Conservation (phyloP, 2,113 vertebrate species). For the Campylorhamphus procurvoides region DNA sequence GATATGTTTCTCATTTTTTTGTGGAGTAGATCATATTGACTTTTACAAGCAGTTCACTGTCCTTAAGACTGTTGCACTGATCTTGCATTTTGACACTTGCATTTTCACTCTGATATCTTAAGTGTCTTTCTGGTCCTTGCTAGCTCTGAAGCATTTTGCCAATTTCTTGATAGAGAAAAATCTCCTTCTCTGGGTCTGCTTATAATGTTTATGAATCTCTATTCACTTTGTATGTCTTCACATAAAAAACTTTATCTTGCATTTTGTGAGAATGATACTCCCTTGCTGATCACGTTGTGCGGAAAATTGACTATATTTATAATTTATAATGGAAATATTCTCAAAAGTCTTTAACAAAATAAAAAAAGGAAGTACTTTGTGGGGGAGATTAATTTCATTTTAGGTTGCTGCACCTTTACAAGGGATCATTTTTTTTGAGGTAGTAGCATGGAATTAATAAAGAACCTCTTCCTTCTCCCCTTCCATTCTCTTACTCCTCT, state of each 20-base stretch:
- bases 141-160: background rate
- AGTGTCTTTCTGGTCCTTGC: background rate
- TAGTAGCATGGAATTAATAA: background rate
- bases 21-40: background rate
- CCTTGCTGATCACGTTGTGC: background rate
- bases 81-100: background rate
- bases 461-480: background rate
- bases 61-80: background rate
- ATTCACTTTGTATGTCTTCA: background rate
- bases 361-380: background rate
- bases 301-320: background rate
- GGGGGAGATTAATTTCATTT: background rate
- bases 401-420: background rate
- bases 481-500: background rate
- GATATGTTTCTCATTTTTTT: background rate
- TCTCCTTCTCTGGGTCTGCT: background rate
- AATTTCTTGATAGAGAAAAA: background rate
- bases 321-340: background rate
- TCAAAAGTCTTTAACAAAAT: background rate
- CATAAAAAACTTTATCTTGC: background rate
- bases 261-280: background rate
- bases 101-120: background rate
- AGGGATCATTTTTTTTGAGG: background rate
- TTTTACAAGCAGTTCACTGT: background rate
- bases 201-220: background rate